Evolutionary conservation across 1,140 invertebrate species (phyloP), one percentile per base, ranked within the genome.

Genomic region (Melitaea cinxia): DNA sequence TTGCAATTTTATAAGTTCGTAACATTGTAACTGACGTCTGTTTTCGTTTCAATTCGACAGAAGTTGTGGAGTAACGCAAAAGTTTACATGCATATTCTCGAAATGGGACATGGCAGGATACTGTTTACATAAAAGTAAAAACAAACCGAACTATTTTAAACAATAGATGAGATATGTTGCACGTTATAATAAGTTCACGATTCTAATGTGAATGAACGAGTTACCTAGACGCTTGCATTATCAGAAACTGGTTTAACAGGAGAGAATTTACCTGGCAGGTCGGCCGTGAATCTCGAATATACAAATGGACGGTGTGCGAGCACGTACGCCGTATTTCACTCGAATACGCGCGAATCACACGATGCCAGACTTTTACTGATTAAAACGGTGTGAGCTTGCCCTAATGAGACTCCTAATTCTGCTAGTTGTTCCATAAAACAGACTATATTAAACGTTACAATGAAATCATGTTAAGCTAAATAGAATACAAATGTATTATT

Each of bases 321-420:
- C 65, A 70, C 75, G 68, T 70, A 65, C 64, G 28, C 57, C 50
- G 68, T 77, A 74, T 70, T 65, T 74, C 68, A 68, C 60, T 42
- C 52, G 62, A 53, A 68, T 63, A 55, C 24, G 50, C 66, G 64
- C 59, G 57, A 69, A 55, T 68, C 60, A 59, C 56, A 49, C 39
- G n/a, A 23, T 33, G 9, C 26, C 49, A 47, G 45, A 30, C 56
- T 58, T 68, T 52, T 54, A 53, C 70, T 73, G 69, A 70, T 73
- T 73, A 77, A 70, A 30, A 35, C 55, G 68, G 58, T 70, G 68
- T 70, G 68, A 63, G 65, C 57, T 59, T 45, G 24, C 54, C 58
- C 68, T 75, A 75, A 73, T 67, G 68, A 70, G 30, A 65, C 68
- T 67, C 37, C 52, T 70, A 59, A 72, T 77, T 72, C 57, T 19